A percentile compares a stretch with the other conserved stretches of the same genome.
phyloP scores from a whole-genome alignment of 2,797 vertebrate genomes.

The Varecia variegata region DNA sequence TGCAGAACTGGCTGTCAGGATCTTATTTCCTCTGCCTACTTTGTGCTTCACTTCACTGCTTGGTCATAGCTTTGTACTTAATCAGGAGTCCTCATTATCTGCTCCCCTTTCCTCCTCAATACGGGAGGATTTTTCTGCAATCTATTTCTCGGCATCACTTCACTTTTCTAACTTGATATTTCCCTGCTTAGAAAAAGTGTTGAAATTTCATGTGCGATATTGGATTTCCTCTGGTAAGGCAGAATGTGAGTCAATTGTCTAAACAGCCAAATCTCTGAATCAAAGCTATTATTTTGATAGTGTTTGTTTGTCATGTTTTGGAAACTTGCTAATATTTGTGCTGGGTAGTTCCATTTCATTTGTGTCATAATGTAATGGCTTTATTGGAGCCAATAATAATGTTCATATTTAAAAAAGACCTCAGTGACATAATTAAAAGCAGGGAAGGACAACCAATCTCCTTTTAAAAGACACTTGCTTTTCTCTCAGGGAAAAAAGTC shows the following conservation, averaged over 20 bases:
- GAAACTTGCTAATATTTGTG: conserved; percentile 39
- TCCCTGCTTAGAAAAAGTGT: conserved; percentile 11
- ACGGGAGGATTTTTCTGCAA: background rate
- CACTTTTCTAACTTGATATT: conserved; percentile 37
- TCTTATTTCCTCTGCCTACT: background rate
- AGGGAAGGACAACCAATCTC: background rate
- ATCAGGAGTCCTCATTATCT: background rate
- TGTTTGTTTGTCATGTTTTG: background rate
- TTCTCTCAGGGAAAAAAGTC: background rate
- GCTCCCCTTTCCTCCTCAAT: background rate
- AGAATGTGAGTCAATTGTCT: conserved; percentile 37
- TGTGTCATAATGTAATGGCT: background rate
- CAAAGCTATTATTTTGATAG: conserved; percentile 21
- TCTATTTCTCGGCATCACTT: conserved; percentile 15
- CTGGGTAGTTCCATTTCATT: background rate
- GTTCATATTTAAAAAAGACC: background rate
- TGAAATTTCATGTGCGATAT: background rate
- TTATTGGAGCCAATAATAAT: conserved; percentile 32
- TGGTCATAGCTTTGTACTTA: background rate
- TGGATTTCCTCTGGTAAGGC: background rate
- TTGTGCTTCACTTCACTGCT: background rate
- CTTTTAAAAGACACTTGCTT: background rate
- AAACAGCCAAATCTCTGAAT: conserved; percentile 6
- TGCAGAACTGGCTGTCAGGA: background rate
- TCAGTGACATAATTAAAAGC: conserved; percentile 38